Conservation (phyloP, 2,113 vertebrate genomes). For the Nyctereutes procyonoides region DNA sequence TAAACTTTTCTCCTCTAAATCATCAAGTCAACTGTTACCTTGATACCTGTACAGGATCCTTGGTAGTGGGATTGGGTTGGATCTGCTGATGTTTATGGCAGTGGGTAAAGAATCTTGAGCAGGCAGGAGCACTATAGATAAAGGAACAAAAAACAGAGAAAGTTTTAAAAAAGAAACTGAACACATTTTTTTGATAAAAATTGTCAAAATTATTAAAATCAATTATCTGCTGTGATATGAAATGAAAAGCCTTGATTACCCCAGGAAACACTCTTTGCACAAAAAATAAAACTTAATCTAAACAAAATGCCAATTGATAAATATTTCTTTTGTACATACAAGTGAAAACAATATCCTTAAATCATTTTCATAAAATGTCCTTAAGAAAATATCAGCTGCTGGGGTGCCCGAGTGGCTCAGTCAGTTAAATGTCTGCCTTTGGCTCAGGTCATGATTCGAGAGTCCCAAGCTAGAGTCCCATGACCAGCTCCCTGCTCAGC, state of each 20-base stretch:
- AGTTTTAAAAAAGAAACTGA: background rate
- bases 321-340: background rate
- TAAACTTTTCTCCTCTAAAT: background rate
- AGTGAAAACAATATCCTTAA: background rate
- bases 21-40: conserved; percentile 35
- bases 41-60: background rate
- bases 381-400: background rate
- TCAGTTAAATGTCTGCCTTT: background rate
- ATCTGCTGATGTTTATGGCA: conserved; percentile 43
- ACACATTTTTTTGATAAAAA: background rate
- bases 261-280: background rate
- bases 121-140: conserved; percentile 58
- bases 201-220: background rate
- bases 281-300: background rate
- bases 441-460: background rate
- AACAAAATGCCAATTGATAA: background rate
- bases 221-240: conserved; percentile 14
- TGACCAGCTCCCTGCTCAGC: background rate
- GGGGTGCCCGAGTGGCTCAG: background rate
- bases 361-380: background rate
- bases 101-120: conserved; percentile 68
- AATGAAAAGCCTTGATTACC: background rate
- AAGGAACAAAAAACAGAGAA: background rate
- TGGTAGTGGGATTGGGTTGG: background rate
- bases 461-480: too few species aligned